These are phyloP conservation scores for Myrmecobius fasciatus DNA, from an alignment of 2,113 vertebrate genomes.

Conservation along the genomic window DNA sequence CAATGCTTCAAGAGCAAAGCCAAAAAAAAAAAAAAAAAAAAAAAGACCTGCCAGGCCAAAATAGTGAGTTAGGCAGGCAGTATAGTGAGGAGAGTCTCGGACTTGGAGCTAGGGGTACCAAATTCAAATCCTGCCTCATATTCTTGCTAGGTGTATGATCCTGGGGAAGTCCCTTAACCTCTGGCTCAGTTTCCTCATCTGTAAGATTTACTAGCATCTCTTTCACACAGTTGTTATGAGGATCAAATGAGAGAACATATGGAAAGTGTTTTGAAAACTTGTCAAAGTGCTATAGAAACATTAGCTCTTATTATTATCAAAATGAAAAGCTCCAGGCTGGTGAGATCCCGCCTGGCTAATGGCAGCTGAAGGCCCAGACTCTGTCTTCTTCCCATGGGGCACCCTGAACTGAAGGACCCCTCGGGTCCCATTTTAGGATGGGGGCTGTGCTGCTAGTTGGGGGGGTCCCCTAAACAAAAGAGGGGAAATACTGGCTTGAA, in stretches of 20 bases:
- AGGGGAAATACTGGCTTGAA: background rate
- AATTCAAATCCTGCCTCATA: background rate
- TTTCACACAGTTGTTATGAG: background rate
- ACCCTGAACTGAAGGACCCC: background rate
- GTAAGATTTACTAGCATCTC: background rate
- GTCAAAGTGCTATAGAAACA: background rate
- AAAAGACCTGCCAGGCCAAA: background rate
- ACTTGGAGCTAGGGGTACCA: too few species aligned
- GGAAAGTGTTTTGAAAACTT: background rate
- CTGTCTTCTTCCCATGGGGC: background rate
- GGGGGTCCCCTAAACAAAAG: background rate
- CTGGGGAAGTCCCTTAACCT: background rate
- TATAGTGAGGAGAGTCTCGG: background rate
- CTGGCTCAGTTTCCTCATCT: background rate
- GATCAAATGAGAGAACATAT: background rate
- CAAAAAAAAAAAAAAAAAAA: background rate
- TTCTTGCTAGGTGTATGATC: background rate
- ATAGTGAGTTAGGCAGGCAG: background rate
- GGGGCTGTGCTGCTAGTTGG: too few species aligned
- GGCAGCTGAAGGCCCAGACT: background rate
- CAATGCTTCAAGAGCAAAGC: background rate
- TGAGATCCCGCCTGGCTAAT: background rate
- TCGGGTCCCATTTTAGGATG: background rate
- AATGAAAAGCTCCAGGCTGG: background rate
- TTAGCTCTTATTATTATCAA: background rate